Evolutionary conservation across 2,113 vertebrate genomes (phyloP).

Genomic region (Sphaerodactylus townsendi): DNA sequence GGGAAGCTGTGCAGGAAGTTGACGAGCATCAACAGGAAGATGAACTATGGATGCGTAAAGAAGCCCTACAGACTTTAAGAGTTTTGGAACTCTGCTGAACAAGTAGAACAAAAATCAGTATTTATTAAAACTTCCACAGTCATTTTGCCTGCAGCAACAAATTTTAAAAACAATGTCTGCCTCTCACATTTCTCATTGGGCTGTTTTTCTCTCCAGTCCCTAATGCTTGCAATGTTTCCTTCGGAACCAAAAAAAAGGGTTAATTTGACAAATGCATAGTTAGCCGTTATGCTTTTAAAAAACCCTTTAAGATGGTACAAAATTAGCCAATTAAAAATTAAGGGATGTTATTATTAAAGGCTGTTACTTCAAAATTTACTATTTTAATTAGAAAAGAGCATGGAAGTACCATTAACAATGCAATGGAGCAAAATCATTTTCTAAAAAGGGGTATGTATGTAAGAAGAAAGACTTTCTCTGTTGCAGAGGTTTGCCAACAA

Average conservation of each 20-base stretch:
- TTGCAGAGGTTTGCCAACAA: not conserved
- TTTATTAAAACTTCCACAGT: not conserved
- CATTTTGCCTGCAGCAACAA: not conserved
- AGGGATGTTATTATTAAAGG: not conserved
- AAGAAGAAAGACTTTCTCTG: not conserved
- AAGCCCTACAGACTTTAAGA: not conserved
- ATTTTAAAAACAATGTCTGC: not conserved
- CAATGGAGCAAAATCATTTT: not conserved
- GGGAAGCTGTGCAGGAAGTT: not conserved
- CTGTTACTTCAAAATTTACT: not conserved
- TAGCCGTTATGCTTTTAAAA: not conserved
- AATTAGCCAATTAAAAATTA: not conserved
- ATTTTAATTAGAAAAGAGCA: not conserved
- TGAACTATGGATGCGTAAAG: not conserved
- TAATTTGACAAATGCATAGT: not conserved
- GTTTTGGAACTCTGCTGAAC: not conserved
- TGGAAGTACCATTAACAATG: not conserved
- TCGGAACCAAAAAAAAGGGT: not conserved
- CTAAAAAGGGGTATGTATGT: not conserved
- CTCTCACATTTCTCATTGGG: not conserved
- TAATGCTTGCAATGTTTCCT: not conserved
- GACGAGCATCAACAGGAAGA: not conserved
- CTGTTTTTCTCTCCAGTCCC: not conserved
- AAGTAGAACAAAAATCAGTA: not conserved
- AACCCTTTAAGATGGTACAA: not conserved